Evolutionary conservation across 2,888 invertebrate species (phyloP).

Genomic region (Coelopa pilipes): DNA sequence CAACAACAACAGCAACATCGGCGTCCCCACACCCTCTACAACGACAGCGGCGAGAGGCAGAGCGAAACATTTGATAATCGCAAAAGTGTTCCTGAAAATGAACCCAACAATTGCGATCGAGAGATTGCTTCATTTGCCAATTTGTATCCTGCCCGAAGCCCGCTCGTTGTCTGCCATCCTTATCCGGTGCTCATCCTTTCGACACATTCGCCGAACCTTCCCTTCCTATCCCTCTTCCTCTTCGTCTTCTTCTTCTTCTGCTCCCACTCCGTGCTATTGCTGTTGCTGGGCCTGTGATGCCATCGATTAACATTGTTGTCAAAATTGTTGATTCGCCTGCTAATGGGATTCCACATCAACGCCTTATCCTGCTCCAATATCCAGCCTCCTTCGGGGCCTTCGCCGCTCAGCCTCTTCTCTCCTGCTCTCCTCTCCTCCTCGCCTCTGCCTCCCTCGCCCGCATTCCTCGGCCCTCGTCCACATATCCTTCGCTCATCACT

Average conservation of each 20-base stretch:
- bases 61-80: too few relatives aligned
- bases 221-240: not conserved
- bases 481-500: slow-evolving; percentile 29
- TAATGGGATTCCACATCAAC: slow-evolving; percentile 37
- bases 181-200: slow-evolving; percentile 10
- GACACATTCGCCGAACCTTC: slow-evolving; percentile 13
- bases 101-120: slow-evolving; percentile 29
- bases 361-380: not conserved
- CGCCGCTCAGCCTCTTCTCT: not conserved
- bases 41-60: too few relatives aligned
- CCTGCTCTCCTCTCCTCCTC: not conserved
- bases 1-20: too few relatives aligned
- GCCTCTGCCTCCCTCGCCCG: not conserved
- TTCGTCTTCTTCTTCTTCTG: too few relatives aligned
- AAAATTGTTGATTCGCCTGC: slow-evolving; percentile 56
- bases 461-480: slow-evolving; percentile 8
- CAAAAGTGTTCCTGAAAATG: not conserved
- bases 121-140: slow-evolving; percentile 30
- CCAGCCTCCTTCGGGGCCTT: not conserved
- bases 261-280: slow-evolving; percentile 1
- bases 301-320: slow-evolving; percentile 55
- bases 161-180: not conserved
- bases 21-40: too few relatives aligned
- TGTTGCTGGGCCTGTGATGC: slow-evolving; percentile 8
- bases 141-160: not conserved